phyloP scores from a whole-genome alignment of 2,888 invertebrate genomes.

The Cheilosia variabilis region DNA sequence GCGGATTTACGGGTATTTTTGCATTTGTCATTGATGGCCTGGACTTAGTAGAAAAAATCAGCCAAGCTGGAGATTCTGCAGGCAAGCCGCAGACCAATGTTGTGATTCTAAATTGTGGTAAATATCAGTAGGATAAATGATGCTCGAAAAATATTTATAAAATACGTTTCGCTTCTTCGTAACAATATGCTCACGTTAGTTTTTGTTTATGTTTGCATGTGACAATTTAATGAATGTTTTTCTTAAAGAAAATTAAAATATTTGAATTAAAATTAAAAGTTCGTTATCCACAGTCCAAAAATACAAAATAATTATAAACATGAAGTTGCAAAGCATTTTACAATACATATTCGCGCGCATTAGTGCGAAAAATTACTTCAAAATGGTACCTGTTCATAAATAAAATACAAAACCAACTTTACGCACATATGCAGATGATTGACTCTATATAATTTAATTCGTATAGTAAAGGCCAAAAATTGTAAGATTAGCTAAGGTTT shows the following conservation, averaged over 20 bases:
- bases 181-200: neutral
- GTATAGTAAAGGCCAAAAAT: neutral
- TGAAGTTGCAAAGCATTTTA: neutral
- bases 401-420: conserved; percentile 8
- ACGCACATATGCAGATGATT: conserved; percentile 13
- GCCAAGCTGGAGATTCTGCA: conserved; percentile 90
- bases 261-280: neutral
- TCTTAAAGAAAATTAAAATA: neutral
- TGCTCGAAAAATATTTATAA: conserved; percentile 15
- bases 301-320: conserved; percentile 2
- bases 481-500: neutral
- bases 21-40: conserved; percentile 92
- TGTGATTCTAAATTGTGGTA: conserved; percentile 90
- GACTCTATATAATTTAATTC: neutral
- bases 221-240: conserved; percentile 46
- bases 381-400: conserved; percentile 43
- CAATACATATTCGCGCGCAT: conserved; percentile 20
- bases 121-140: conserved; percentile 85
- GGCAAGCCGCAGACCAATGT: conserved; percentile 91
- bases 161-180: conserved; percentile 9
- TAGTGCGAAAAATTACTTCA: conserved; percentile 40
- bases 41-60: conserved; percentile 91
- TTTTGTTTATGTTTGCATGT: conserved; percentile 26
- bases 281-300: neutral
- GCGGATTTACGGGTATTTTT: conserved; percentile 92